These are phyloP conservation scores for Lamellibrachia columna DNA, from an alignment of 2,888 invertebrate species.

Conservation along the genomic window DNA sequence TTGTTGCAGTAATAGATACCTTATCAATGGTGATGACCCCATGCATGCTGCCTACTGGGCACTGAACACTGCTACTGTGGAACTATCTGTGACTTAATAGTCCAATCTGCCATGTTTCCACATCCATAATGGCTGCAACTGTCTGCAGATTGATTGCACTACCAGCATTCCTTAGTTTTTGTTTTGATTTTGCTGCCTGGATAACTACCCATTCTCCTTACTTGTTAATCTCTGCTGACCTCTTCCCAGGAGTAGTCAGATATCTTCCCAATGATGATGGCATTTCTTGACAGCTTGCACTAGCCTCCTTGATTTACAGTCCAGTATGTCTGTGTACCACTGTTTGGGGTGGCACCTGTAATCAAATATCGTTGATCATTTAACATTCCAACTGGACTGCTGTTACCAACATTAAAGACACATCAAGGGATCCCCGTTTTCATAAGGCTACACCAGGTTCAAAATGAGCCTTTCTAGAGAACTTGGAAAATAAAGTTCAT, in stretches of 20 bases:
- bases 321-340: background rate
- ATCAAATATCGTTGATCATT: background rate
- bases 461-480: no score
- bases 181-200: background rate
- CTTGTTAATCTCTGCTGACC: background rate
- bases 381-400: background rate
- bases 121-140: background rate
- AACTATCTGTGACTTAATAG: background rate
- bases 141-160: background rate
- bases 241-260: background rate
- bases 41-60: background rate
- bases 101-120: background rate
- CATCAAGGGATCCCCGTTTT: no score
- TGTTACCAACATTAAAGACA: background rate
- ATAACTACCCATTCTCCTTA: background rate
- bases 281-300: background rate
- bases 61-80: background rate
- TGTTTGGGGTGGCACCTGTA: background rate
- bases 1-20: background rate
- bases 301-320: background rate
- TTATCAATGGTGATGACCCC: background rate
- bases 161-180: background rate
- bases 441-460: no score
- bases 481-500: background rate
- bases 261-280: background rate